Conservation (phyloP, 2,888 invertebrate genomes). For the Amaurobius ferox region DNA sequence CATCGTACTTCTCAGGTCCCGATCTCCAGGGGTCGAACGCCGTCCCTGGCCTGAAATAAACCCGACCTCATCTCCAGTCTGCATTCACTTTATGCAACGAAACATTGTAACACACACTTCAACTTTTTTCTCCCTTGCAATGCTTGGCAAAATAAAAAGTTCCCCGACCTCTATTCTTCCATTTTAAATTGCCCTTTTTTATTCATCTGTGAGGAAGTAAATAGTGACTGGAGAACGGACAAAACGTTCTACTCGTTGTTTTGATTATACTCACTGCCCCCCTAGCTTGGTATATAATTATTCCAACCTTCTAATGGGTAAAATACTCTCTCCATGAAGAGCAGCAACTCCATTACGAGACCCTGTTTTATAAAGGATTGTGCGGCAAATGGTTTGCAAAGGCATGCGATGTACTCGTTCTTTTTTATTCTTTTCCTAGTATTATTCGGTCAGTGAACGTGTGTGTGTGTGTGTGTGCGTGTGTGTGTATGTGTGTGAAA, state of each 20-base stretch:
- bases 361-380: neutral
- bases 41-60: no score
- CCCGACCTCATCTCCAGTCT: no score
- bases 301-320: neutral
- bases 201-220: neutral
- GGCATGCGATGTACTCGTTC: constrained; percentile 19
- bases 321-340: neutral
- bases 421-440: constrained; percentile 33
- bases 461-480: constrained; percentile 37
- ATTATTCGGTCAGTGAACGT: constrained; percentile 67
- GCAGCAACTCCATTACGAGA: constrained; percentile 1
- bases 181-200: neutral
- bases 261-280: neutral
- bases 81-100: no score
- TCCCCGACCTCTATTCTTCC: neutral
- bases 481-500: constrained; percentile 21
- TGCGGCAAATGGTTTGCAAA: neutral
- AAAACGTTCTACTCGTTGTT: neutral
- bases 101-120: no score
- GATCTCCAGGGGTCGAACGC: no score
- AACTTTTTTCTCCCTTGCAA: neutral
- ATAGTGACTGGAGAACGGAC: neutral
- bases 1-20: no score
- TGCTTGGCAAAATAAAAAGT: neutral
- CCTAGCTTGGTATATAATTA: neutral